These are phyloP conservation scores for Ophion costatus DNA, from an alignment of 2,888 invertebrate species.

Conservation along the genomic window DNA sequence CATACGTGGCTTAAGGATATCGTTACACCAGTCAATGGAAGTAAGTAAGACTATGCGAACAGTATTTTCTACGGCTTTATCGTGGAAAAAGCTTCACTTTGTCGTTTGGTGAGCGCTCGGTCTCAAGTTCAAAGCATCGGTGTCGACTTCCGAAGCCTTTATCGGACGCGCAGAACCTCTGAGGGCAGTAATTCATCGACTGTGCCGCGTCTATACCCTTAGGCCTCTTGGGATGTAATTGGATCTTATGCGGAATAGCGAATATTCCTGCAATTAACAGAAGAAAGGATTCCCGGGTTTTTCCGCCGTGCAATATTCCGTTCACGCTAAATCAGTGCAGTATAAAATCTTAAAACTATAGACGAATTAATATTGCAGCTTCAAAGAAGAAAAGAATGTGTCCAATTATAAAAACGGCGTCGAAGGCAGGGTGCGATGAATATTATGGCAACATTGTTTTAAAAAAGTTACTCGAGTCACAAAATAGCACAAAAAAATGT, in stretches of 20 bases:
- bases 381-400: neutral
- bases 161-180: constrained; percentile 27
- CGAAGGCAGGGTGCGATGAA: too few relatives aligned
- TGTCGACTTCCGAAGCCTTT: constrained; percentile 54
- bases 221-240: constrained; percentile 19
- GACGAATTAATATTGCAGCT: neutral
- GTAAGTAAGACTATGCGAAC: constrained; percentile 17
- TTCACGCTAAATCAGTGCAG: neutral
- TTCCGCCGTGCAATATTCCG: neutral
- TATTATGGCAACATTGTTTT: too few relatives aligned
- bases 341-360: neutral
- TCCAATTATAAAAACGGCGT: neutral
- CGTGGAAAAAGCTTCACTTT: constrained; percentile 13
- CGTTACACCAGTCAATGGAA: constrained; percentile 27
- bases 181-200: constrained; percentile 35
- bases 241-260: constrained; percentile 24
- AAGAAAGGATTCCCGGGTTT: neutral
- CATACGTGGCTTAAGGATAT: neutral
- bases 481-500: too few relatives aligned
- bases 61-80: constrained; percentile 44
- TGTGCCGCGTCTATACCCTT: neutral
- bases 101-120: neutral
- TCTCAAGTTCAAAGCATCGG: constrained; percentile 24
- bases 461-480: too few relatives aligned
- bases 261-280: constrained; percentile 15